Percentiles rank a stretch among this genome's conserved stretches.
phyloP scores from a whole-genome alignment of 2,797 vertebrate genomes.

The Simalia tracyae region DNA sequence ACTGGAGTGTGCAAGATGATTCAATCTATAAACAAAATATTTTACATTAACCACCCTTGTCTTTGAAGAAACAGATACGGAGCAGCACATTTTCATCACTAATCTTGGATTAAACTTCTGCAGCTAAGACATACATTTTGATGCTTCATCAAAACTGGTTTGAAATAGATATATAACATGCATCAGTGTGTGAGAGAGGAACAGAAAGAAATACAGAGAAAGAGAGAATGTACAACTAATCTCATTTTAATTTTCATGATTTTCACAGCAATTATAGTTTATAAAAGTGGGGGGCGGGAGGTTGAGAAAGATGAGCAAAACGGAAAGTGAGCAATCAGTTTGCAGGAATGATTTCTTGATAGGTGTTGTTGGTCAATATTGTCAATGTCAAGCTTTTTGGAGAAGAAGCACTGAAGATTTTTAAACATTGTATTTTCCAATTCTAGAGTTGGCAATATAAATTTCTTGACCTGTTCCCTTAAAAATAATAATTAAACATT shows the following conservation, averaged over 20 bases:
- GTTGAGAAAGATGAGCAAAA: not conserved
- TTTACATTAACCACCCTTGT: not conserved
- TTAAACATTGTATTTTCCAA: not conserved
- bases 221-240: not conserved
- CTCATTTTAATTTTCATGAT: not conserved
- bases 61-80: not conserved
- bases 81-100: not conserved
- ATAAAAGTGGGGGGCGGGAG: not conserved
- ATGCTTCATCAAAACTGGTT: not conserved
- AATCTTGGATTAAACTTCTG: not conserved
- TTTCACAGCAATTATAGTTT: not conserved
- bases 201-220: not conserved
- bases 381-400: not conserved
- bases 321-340: not conserved
- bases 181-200: not conserved
- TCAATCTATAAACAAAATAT: conserved; percentile 12
- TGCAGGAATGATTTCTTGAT: not conserved
- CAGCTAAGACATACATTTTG: not conserved
- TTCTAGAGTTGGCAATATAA: not conserved
- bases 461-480: not conserved
- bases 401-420: not conserved
- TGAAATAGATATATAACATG: not conserved
- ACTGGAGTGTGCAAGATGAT: not conserved
- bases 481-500: not conserved
- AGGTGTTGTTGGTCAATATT: not conserved